phyloP scores from a whole-genome alignment of 2,113 vertebrate species.

The Hemichromis elongatus region DNA sequence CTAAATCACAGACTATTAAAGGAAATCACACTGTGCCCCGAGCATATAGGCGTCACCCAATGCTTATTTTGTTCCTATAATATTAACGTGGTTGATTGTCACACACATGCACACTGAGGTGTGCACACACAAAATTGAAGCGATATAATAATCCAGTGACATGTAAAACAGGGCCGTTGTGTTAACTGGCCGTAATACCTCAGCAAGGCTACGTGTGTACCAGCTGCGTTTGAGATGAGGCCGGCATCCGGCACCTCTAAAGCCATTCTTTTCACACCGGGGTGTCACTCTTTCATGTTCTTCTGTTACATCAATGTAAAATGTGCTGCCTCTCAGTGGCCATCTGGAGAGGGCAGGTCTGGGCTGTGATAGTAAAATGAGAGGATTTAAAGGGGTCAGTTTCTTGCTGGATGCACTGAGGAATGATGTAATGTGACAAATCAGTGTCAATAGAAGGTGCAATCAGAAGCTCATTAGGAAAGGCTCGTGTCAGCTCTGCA shows the following conservation, averaged over 20 bases:
- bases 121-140: not conserved
- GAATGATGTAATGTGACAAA: constrained; percentile 25
- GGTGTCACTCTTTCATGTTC: constrained; percentile 61
- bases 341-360: constrained; percentile 37
- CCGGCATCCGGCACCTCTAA: constrained; percentile 53
- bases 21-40: constrained; percentile 1
- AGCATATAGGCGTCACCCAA: not conserved
- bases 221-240: constrained; percentile 70
- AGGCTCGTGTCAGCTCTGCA: not conserved
- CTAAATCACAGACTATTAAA: not conserved
- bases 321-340: constrained; percentile 52
- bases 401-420: constrained; percentile 26
- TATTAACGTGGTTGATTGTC: constrained; percentile 21
- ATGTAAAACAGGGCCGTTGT: constrained; percentile 16
- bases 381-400: constrained; percentile 39
- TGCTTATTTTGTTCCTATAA: constrained; percentile 8
- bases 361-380: constrained; percentile 22
- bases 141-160: not conserved
- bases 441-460: not conserved
- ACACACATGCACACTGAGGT: not conserved
- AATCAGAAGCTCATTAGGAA: not conserved
- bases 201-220: constrained; percentile 43
- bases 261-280: constrained; percentile 61
- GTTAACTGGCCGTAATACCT: constrained; percentile 39
- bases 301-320: constrained; percentile 60